Conservation (phyloP, 1,140 invertebrate genomes). For the Melanaphis sacchari region DNA sequence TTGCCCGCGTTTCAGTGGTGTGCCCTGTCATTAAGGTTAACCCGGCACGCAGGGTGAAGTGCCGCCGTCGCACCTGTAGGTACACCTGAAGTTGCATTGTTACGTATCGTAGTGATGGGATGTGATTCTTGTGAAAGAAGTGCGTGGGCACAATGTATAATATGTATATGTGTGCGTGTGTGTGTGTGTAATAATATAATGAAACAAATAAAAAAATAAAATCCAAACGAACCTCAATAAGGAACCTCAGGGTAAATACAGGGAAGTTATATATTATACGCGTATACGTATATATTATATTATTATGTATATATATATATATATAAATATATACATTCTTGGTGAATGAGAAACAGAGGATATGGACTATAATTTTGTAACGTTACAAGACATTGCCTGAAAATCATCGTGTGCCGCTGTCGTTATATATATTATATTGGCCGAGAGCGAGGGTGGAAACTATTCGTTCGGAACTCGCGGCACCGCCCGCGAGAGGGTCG, state of each 20-base stretch:
- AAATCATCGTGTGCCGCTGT: conserved; percentile 33
- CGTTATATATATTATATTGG: conserved; percentile 6
- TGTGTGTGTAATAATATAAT: background rate
- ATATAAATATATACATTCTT: background rate
- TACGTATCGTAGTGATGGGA: background rate
- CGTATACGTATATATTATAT: background rate
- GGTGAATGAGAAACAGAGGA: background rate
- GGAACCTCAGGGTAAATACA: conserved; percentile 26
- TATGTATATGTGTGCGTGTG: background rate
- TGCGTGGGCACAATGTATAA: background rate
- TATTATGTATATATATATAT: background rate
- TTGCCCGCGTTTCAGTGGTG: background rate
- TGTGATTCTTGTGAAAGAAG: background rate
- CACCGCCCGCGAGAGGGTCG: background rate
- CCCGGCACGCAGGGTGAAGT: conserved; percentile 22
- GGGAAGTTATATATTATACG: background rate
- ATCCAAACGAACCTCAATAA: conserved; percentile 4
- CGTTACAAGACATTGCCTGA: conserved; percentile 1
- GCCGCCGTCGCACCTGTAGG: conserved; percentile 25
- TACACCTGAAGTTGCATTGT: conserved; percentile 14
- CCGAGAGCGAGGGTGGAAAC: conserved; percentile 44
- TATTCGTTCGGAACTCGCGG: conserved; percentile 31
- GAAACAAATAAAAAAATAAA: conserved; percentile 26
- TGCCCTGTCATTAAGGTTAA: conserved; percentile 49
- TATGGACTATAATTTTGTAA: conserved; percentile 42